Base-by-base conservation (phyloP, 2,888 invertebrate species). In the Hirtodrosophila duncani region DNA sequence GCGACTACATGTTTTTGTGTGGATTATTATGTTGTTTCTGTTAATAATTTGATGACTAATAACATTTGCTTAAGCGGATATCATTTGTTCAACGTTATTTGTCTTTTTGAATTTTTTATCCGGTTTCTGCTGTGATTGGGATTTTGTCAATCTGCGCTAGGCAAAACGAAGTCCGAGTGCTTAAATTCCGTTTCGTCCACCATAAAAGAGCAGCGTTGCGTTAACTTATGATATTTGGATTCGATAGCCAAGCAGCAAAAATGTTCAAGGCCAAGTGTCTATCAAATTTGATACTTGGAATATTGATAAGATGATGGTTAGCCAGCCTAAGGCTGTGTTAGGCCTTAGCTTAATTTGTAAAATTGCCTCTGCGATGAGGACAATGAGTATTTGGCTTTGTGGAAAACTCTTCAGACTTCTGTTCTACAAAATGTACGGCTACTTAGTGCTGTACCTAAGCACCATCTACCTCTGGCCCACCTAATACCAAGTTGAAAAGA, bases 41-140 rank as follows among this genome's bases (percentile, higher is more conserved):
- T 50, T 63, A 62, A 62, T 80, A 77, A 55, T 36, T 43, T 20
- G 51, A 36, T 80, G 74, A 78, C 74, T 80, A 68, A 75, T 56
- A 58, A 52, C 44, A 33, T 61, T 51, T 20, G 29, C 38, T 36
- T 51, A 75, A 75, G 77, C 80, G 71, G 79, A 71, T 79, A 70
- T 64, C 29, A 58, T 75, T 64, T 58, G 45, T 49, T 67, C 13
- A 45, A 43, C 37, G 37, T 26, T 46, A 51, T 41, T 49, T 41
- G 26, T 33, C 11, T 36, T 33, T 52, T 57, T 23, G 27, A 11
- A n/a, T n/a, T 18, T 43, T 57, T 69, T 80, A 80, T 72, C 72
- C 72, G 81, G 72, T 80, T 80, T n/a, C n/a, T 68, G 43, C 36
- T 44, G n/a, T 53, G 52, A 46, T 58, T 64, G 53, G 34, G 49